Conservation (phyloP, 2,888 invertebrate genomes). For the Philopedon plagiatum region DNA sequence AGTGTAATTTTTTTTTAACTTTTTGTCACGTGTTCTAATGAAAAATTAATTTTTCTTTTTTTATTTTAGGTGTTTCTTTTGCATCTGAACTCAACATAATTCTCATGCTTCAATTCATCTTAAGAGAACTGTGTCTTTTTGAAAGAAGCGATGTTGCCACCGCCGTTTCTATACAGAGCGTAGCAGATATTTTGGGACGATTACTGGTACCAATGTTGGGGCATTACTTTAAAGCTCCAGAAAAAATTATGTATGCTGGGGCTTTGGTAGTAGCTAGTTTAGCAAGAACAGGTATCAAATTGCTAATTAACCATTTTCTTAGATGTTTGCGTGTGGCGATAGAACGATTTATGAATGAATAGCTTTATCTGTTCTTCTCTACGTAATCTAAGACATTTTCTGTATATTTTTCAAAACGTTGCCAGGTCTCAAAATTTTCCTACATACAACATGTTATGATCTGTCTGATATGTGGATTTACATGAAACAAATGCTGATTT, state of each 20-base stretch:
- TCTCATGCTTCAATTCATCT: constrained; percentile 69
- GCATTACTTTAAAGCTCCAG: constrained; percentile 61
- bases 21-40: neutral
- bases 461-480: too few relatives aligned
- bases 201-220: constrained; percentile 65
- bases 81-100: constrained; percentile 70
- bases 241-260: constrained; percentile 65
- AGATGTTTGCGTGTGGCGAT: too few relatives aligned
- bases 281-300: constrained; percentile 64
- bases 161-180: constrained; percentile 65
- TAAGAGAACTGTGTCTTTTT: constrained; percentile 65
- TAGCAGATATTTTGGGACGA: constrained; percentile 66
- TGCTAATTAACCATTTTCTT: too few relatives aligned
- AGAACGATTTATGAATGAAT: too few relatives aligned
- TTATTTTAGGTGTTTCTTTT: constrained; percentile 68
- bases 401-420: too few relatives aligned
- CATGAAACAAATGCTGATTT: too few relatives aligned
- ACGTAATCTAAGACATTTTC: too few relatives aligned
- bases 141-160: constrained; percentile 63
- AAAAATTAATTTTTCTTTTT: constrained; percentile 14
- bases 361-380: too few relatives aligned
- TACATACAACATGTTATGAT: too few relatives aligned
- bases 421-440: too few relatives aligned
- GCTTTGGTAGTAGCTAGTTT: constrained; percentile 65
- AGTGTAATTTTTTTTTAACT: too few relatives aligned